Conservation (phyloP, 2,888 invertebrate species). For the Lampropteryx suffumata region DNA sequence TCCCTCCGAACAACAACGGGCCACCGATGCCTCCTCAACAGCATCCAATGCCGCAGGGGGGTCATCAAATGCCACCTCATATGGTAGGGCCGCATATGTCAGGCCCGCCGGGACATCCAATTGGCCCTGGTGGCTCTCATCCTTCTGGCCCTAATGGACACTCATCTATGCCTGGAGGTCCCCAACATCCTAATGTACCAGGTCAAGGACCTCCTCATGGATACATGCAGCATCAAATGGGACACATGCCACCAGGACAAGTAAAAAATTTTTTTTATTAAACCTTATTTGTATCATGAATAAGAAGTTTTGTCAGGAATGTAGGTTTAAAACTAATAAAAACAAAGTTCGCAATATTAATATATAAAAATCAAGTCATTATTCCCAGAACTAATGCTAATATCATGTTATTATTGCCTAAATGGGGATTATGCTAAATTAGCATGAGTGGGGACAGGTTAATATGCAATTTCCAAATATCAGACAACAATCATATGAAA, state of each 20-base stretch:
- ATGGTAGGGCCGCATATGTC: constrained; percentile 74
- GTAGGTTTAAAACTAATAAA: too few species aligned
- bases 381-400: too few species aligned
- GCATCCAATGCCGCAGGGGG: constrained; percentile 69
- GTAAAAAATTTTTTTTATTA: constrained; percentile 53
- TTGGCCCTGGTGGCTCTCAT: constrained; percentile 63
- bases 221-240: constrained; percentile 84
- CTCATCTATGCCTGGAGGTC: constrained; percentile 72
- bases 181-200: constrained; percentile 77
- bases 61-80: constrained; percentile 75
- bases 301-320: too few species aligned
- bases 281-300: too few species aligned
- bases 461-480: too few species aligned
- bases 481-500: too few species aligned
- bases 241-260: constrained; percentile 80
- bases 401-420: too few species aligned
- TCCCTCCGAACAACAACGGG: constrained; percentile 64
- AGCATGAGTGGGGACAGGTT: too few species aligned
- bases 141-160: constrained; percentile 79
- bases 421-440: too few species aligned
- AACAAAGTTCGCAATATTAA: too few species aligned
- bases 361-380: too few species aligned
- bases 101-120: constrained; percentile 70
- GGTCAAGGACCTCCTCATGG: constrained; percentile 84
- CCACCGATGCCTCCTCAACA: constrained; percentile 68